Evolutionary conservation across 2,888 invertebrate genomes (phyloP), one percentile per base, ranked within the genome.

Genomic region (Operophtera brumata): DNA sequence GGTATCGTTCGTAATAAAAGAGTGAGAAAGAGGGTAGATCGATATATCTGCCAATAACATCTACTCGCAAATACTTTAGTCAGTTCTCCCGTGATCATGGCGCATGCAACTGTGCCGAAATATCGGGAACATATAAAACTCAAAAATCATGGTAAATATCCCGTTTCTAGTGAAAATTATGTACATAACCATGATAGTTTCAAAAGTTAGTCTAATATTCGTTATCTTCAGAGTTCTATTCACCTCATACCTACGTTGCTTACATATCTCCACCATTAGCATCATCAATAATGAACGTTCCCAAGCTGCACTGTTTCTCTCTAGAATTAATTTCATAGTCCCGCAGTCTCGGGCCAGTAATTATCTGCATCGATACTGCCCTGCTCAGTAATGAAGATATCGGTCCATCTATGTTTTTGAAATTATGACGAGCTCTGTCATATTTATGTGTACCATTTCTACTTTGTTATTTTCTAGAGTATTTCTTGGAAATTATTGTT

Each of bases 371-470:
- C 79, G 77, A 80, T 82, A 74, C 71, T 73, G 70, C 69, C 70
- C 73, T 72, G 71, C 74, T 60, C 69, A 57, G 73, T 84, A 84
- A 86, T 84, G 83, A 84, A 86, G 80, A 84, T 82, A 84, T 84
- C 79, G 71, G 59, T 71, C 69, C 70, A 75, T 80, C 80, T 75
- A 73, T 74, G 78, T 76, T 77, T 75, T 78, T 81, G 78, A 78
- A 75, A 77, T 80, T 77, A 77, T 61, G 56, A 57, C 44, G 50
- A 55, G 45, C 47, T 12, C 45, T 41, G 47, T 51, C 47, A 50
- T 50, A 61, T 57, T 57, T 52, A 57, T 57, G 57, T 57, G 45
- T 20, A 48, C 36, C 47, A 46, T 57, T 57, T 45, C 47, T 48
- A 30, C 52, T 56, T 47, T 51, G 56, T 57, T 57, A 20, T 43